Evolutionary conservation across 2,113 vertebrate species (phyloP).

Genomic region (Meriones unguiculatus): DNA sequence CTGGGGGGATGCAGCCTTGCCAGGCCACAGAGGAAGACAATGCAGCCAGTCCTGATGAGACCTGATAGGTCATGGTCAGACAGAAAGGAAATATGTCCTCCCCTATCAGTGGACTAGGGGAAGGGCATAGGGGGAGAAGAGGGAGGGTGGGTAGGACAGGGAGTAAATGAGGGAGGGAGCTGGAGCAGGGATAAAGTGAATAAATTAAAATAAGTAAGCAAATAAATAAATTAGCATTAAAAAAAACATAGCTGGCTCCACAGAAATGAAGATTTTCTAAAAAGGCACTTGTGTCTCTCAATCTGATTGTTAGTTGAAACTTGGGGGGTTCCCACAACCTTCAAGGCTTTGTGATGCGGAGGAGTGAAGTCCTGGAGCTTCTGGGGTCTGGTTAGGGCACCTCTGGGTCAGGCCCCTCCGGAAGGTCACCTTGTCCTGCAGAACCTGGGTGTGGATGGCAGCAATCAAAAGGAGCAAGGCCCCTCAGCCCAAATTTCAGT

Average conservation of each 20-base stretch:
- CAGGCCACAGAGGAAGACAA: too few species aligned
- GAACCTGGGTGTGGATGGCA: background rate
- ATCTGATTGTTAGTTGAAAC: background rate
- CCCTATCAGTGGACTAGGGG: too few species aligned
- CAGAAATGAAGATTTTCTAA: background rate
- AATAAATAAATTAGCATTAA: too few species aligned
- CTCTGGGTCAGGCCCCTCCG: background rate
- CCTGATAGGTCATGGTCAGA: too few species aligned
- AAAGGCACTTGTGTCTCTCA: background rate
- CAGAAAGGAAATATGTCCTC: too few species aligned
- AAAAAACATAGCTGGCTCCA: background rate
- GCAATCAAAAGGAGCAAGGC: background rate
- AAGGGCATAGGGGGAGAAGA: too few species aligned
- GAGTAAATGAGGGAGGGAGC: too few species aligned
- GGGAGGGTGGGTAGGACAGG: too few species aligned
- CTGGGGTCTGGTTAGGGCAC: background rate
- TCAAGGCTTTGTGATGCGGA: background rate
- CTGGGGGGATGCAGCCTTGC: too few species aligned
- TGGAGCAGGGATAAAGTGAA: too few species aligned
- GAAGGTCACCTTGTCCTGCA: background rate
- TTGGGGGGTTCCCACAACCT: background rate
- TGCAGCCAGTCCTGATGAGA: too few species aligned
- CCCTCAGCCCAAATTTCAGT: background rate
- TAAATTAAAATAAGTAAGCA: too few species aligned
- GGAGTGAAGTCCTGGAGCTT: background rate